These are phyloP conservation scores for Zeugodacus cucurbitae DNA, from an alignment of 1,140 invertebrate genomes.

Conservation along the genomic window DNA sequence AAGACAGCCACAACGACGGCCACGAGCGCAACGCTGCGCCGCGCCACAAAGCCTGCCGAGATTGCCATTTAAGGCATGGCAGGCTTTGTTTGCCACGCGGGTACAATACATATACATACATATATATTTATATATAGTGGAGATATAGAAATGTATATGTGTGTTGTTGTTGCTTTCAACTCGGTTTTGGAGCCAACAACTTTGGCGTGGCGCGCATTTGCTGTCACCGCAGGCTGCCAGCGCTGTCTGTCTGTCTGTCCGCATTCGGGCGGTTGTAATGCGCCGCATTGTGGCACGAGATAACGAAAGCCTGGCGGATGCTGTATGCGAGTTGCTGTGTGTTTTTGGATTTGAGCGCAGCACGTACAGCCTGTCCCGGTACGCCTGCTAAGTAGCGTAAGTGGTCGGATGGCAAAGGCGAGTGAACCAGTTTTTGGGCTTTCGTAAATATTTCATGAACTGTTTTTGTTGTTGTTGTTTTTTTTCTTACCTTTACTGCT, in stretches of 20 bases:
- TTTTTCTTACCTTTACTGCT: background rate
- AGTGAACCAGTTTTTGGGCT: conserved; percentile 30
- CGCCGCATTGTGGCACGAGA: conserved; percentile 25
- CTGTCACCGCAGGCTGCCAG: conserved; percentile 9
- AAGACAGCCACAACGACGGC: background rate
- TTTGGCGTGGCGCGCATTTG: conserved; percentile 7
- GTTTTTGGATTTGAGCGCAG: background rate
- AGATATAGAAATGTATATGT: background rate
- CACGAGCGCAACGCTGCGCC: background rate
- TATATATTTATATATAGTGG: background rate
- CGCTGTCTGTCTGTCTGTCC: background rate
- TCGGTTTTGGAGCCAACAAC: background rate
- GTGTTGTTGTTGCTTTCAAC: background rate
- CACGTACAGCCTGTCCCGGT: conserved; percentile 20
- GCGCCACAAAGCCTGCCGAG: background rate
- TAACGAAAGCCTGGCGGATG: background rate
- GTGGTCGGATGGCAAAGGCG: background rate
- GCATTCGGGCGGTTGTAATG: background rate
- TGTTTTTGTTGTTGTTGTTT: background rate
- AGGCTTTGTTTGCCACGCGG: background rate
- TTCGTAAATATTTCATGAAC: conserved; percentile 1
- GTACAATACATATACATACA: background rate
- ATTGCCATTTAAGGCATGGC: background rate
- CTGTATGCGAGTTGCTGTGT: background rate
- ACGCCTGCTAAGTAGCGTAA: background rate